A percentile compares a stretch with the other conserved stretches of the same genome.
Evolutionary conservation across 23 tunicate species (phyloP).

Genomic region (Pegea sp.): DNA sequence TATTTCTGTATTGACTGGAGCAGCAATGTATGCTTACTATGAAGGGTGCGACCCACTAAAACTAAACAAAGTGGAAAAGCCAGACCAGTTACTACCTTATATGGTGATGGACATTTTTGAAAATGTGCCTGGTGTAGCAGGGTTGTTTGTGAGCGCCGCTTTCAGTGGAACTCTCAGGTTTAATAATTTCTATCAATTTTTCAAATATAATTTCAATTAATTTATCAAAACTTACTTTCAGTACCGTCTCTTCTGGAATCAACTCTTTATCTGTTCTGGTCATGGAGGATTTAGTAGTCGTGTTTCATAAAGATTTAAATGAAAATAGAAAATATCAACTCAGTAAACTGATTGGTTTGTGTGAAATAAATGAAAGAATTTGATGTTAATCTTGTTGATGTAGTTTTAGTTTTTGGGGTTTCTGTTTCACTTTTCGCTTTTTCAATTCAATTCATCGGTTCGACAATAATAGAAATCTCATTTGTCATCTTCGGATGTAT

Average conservation of each 20-base stretch:
- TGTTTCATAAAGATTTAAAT: too few species aligned
- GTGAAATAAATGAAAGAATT: neutral
- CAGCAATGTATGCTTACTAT: constrained; percentile 35
- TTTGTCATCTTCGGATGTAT: constrained; percentile 9
- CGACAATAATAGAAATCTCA: constrained; percentile 7
- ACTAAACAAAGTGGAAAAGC: constrained; percentile 15
- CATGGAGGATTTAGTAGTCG: constrained; percentile 30
- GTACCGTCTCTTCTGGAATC: constrained; percentile 57
- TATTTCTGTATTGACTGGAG: constrained; percentile 15
- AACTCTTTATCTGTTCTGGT: constrained; percentile 27
- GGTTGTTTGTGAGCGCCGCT: constrained; percentile 28
- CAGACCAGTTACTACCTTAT: constrained; percentile 37
- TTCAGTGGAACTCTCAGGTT: constrained; percentile 40
- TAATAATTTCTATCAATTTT: neutral
- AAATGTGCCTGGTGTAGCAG: constrained; percentile 30
- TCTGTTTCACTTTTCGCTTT: constrained; percentile 16
- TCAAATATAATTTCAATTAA: neutral
- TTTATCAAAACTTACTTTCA: constrained; percentile 4
- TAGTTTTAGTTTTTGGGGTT: constrained; percentile 18
- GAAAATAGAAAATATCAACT: too few species aligned
- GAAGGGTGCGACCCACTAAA: constrained; percentile 32
- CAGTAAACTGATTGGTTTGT: too few species aligned
- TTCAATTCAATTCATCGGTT: constrained; percentile 8
- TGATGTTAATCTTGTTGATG: neutral
- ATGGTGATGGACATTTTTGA: constrained; percentile 27